Evolutionary conservation across 2,888 invertebrate genomes (phyloP).

Genomic region (Lacanobia oleracea): DNA sequence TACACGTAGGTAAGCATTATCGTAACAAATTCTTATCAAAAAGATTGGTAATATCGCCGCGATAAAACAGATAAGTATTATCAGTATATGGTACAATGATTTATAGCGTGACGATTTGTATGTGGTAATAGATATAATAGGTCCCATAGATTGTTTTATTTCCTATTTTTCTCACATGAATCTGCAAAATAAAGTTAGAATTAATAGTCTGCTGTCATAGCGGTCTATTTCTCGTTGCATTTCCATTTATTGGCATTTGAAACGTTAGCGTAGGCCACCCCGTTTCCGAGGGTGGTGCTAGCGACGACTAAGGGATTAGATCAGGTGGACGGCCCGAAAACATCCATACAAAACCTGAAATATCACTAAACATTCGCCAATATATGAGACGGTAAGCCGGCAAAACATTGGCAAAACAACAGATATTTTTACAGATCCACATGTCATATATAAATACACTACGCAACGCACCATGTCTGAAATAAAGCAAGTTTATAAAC

Average conservation of each 20-base stretch:
- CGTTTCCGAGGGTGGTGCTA: conserved; percentile 11
- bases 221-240: conserved; percentile 19
- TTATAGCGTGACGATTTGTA: conserved; percentile 50
- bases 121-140: conserved; percentile 30
- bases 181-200: conserved; percentile 8
- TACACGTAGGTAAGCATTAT: conserved; percentile 43
- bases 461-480: conserved; percentile 37
- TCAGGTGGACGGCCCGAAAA: conserved; percentile 25
- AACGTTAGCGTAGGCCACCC: conserved; percentile 24
- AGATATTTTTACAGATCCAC: conserved; percentile 46
- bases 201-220: conserved; percentile 18
- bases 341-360: conserved; percentile 6
- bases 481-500: conserved; percentile 59
- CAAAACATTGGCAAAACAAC: conserved; percentile 21
- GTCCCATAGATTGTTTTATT: conserved; percentile 29
- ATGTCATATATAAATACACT: conserved; percentile 49
- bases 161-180: conserved; percentile 15
- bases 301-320: conserved; percentile 17
- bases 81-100: conserved; percentile 47
- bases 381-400: conserved; percentile 2
- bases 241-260: conserved; percentile 38
- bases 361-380: conserved; percentile 6
- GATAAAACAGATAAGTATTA: conserved; percentile 57
- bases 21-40: conserved; percentile 57
- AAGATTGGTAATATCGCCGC: conserved; percentile 61